phyloP scores from a whole-genome alignment of 1,140 invertebrate genomes.

The Ridgeia piscesae region DNA sequence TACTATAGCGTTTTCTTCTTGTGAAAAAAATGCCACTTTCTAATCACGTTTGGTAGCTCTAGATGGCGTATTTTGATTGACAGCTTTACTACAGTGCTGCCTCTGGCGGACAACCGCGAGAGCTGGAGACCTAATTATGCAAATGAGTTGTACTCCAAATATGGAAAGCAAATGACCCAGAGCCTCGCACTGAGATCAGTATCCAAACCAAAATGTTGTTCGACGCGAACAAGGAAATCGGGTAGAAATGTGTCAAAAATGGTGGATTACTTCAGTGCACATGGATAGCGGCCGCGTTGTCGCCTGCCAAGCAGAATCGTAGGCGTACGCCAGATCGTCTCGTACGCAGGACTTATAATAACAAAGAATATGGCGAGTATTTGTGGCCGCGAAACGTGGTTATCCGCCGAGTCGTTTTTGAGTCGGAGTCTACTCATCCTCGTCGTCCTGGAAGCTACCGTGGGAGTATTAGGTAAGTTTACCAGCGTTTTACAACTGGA shows the following conservation, averaged over 20 bases:
- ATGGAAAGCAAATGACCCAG: constrained; percentile 4
- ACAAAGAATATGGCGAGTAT: background rate
- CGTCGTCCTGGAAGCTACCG: background rate
- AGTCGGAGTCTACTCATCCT: background rate
- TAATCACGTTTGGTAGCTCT: background rate
- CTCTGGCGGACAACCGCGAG: background rate
- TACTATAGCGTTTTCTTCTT: background rate
- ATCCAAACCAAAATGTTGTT: constrained; percentile 1
- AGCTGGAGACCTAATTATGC: background rate
- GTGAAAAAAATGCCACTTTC: background rate
- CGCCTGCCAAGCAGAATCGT: background rate
- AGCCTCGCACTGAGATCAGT: constrained; percentile 3
- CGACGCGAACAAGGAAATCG: background rate
- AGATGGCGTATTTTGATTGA: background rate
- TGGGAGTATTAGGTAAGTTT: background rate
- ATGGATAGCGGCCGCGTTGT: background rate
- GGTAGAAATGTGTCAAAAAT: background rate
- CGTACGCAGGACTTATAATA: background rate
- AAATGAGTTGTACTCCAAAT: background rate
- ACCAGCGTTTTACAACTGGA: background rate
- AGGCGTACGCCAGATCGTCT: background rate
- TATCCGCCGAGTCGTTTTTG: background rate
- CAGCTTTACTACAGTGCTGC: background rate
- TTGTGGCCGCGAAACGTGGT: background rate
- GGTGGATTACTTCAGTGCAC: background rate